phyloP scores from a whole-genome alignment of 2,888 invertebrate species.

The Drosophila meridionalis region DNA sequence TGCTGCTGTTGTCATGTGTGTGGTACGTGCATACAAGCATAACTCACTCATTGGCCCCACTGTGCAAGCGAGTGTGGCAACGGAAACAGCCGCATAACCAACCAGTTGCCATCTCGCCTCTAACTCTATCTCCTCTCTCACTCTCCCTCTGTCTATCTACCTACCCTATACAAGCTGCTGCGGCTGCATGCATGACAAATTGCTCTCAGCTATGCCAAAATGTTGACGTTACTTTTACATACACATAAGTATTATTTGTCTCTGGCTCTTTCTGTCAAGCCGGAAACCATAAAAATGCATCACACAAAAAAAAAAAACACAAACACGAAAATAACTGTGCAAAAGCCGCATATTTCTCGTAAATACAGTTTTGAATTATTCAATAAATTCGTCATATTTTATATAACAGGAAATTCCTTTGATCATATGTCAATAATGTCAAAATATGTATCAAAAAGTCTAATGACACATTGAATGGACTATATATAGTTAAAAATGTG shows the following conservation, averaged over 20 bases:
- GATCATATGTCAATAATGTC: background rate
- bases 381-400: slow-evolving; percentile 6
- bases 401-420: background rate
- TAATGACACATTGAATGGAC: background rate
- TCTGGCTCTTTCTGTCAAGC: slow-evolving; percentile 12
- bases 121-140: background rate
- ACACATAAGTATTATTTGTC: background rate
- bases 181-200: slow-evolving; percentile 49
- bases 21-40: slow-evolving; percentile 42
- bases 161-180: background rate
- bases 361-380: slow-evolving; percentile 15
- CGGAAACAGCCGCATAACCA: slow-evolving; percentile 54
- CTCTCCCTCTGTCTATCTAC: background rate
- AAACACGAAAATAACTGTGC: slow-evolving; percentile 17
- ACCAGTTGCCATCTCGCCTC: slow-evolving; percentile 37
- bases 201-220: slow-evolving; percentile 42
- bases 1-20: slow-evolving; percentile 16
- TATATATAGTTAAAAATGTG: background rate
- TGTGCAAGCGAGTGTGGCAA: slow-evolving; percentile 34
- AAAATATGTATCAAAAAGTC: background rate
- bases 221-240: background rate
- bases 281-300: slow-evolving; percentile 46
- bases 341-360: slow-evolving; percentile 4
- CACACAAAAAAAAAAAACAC: slow-evolving; percentile 10
- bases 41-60: slow-evolving; percentile 35